Evolutionary conservation across 2,888 invertebrate species (phyloP).

Genomic region (Euspilapteryx auroguttella): DNA sequence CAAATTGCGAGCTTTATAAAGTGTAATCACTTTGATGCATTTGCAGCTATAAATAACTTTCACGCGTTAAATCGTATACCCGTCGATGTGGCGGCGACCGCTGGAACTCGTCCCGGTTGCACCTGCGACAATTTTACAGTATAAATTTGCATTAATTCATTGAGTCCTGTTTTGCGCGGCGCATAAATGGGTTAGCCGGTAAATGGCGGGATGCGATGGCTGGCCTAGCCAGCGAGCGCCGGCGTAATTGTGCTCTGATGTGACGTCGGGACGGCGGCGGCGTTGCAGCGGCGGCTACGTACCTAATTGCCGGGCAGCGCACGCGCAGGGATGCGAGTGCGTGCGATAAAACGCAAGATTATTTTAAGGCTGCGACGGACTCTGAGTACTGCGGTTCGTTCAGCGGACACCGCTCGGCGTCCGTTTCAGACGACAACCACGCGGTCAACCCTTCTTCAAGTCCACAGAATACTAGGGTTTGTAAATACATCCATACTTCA

Average conservation of each 20-base stretch:
- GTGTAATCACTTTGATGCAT: slow-evolving; percentile 25
- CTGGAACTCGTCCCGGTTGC: slow-evolving; percentile 47
- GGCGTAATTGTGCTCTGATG: slow-evolving; percentile 5
- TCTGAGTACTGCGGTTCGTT: too few species aligned
- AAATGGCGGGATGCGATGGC: slow-evolving; percentile 27
- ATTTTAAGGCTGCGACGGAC: too few species aligned
- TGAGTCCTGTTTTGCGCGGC: slow-evolving; percentile 51
- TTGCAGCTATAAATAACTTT: slow-evolving; percentile 49
- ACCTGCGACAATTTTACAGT: slow-evolving; percentile 63
- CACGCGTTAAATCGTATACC: slow-evolving; percentile 55
- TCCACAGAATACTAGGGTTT: too few species aligned
- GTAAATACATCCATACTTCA: too few species aligned
- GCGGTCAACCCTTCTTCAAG: too few species aligned
- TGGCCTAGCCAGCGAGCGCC: slow-evolving; percentile 24
- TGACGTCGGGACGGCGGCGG: too few species aligned
- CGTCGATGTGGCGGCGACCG: slow-evolving; percentile 22
- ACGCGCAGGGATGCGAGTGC: too few species aligned
- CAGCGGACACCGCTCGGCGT: too few species aligned
- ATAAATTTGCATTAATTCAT: slow-evolving; percentile 62
- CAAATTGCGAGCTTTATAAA: slow-evolving; percentile 17
- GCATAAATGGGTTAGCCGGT: slow-evolving; percentile 60
- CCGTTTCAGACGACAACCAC: too few species aligned
- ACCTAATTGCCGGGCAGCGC: too few species aligned
- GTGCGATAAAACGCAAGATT: too few species aligned
- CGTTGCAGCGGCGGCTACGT: too few species aligned